These are phyloP conservation scores for Nannobrachium achirus DNA, from an alignment of 2,113 vertebrate genomes.

Conservation along the genomic window DNA sequence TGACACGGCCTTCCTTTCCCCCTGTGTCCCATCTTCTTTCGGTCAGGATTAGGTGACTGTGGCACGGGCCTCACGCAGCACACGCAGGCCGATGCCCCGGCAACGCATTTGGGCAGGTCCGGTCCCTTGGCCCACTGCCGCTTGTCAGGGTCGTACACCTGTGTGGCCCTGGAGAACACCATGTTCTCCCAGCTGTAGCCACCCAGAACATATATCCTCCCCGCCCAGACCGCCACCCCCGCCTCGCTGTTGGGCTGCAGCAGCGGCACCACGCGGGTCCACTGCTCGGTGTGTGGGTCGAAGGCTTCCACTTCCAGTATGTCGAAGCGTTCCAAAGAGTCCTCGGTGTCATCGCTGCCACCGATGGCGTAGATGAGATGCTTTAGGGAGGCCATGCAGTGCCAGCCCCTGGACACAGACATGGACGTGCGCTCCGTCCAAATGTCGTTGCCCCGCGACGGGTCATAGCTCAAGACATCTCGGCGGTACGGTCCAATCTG, in stretches of 20 bases:
- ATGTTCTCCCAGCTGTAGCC: constrained; percentile 97
- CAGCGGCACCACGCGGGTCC: constrained; percentile 86
- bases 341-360: constrained; percentile 90
- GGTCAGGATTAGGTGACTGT: constrained; percentile 59
- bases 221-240: constrained; percentile 85
- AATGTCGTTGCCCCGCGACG: constrained; percentile 69
- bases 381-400: constrained; percentile 92
- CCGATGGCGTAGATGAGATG: constrained; percentile 90
- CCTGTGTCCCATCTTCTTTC: constrained; percentile 75
- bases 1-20: constrained; percentile 68
- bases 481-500: constrained; percentile 92
- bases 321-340: constrained; percentile 92
- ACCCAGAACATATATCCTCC: constrained; percentile 90
- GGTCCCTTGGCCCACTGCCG: constrained; percentile 87
- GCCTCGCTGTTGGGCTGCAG: constrained; percentile 93
- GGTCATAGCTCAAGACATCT: constrained; percentile 91
- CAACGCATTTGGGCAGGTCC: constrained; percentile 88
- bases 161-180: constrained; percentile 87
- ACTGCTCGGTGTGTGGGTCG: constrained; percentile 87
- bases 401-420: constrained; percentile 90
- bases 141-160: constrained; percentile 86
- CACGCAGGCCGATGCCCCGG: constrained; percentile 90
- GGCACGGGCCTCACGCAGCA: constrained; percentile 81
- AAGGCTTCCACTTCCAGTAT: constrained; percentile 92
- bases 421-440: constrained; percentile 91